Percentiles rank a stretch among this genome's conserved stretches.
phyloP scores from a whole-genome alignment of 1,140 invertebrate genomes.

The Antheraea mylitta region DNA sequence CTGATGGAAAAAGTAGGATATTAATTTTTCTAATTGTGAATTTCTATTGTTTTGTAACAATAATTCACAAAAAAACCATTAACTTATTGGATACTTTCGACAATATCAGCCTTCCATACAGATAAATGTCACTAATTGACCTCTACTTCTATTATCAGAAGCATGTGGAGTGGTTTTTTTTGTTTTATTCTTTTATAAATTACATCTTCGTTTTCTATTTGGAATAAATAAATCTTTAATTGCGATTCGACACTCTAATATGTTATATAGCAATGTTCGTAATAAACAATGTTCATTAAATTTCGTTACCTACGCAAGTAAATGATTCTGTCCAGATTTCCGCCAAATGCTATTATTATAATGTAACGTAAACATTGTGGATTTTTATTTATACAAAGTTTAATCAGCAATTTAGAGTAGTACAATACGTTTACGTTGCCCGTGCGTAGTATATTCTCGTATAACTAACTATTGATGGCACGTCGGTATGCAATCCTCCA shows the following conservation, averaged over 20 bases:
- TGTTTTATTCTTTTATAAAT: too few relatives aligned
- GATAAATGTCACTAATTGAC: too few relatives aligned
- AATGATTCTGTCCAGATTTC: conserved; percentile 36
- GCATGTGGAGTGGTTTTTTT: too few relatives aligned
- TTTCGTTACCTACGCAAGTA: conserved; percentile 31
- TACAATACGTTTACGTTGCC: conserved; percentile 9
- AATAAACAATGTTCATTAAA: conserved; percentile 23
- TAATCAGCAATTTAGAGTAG: conserved; percentile 25
- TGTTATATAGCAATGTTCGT: conserved; percentile 4
- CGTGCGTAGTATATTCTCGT: not conserved
- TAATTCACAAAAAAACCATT: too few relatives aligned
- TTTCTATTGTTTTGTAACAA: too few relatives aligned
- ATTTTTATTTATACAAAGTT: conserved; percentile 34
- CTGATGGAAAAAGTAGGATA: too few relatives aligned
- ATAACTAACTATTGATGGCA: not conserved
- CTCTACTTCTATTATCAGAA: too few relatives aligned
- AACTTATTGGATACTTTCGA: too few relatives aligned
- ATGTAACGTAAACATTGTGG: conserved; percentile 29
- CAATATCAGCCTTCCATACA: too few relatives aligned
- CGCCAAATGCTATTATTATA: conserved; percentile 34
- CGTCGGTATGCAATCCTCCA: not conserved
- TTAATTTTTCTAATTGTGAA: too few relatives aligned
- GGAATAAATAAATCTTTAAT: not conserved
- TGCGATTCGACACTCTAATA: conserved; percentile 10
- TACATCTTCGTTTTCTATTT: not conserved